These are phyloP conservation scores for Plebejus anna DNA, from an alignment of 2,888 invertebrate genomes.

Conservation along the genomic window DNA sequence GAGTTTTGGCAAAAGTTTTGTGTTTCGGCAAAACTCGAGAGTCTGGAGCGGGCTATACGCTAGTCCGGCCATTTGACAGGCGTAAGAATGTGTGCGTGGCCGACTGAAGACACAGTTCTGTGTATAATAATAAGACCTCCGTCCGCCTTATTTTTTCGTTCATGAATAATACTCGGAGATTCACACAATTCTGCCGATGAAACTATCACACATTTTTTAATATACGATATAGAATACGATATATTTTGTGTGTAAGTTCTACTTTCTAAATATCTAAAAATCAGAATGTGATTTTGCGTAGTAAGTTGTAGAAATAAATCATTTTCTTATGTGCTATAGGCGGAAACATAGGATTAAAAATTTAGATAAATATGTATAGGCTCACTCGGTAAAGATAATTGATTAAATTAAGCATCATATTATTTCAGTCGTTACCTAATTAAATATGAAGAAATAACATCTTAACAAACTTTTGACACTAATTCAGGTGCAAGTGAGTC, in stretches of 20 bases:
- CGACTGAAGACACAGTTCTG: too few relatives aligned
- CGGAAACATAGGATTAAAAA: constrained; percentile 7
- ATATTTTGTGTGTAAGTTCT: not conserved
- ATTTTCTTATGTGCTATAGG: not conserved
- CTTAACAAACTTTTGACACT: not conserved
- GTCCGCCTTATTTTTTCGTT: too few relatives aligned
- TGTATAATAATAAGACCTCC: too few relatives aligned
- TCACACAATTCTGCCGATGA: not conserved
- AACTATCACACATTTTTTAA: not conserved
- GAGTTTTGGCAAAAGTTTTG: too few relatives aligned
- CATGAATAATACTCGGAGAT: not conserved
- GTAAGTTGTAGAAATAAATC: not conserved
- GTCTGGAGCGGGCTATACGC: too few relatives aligned
- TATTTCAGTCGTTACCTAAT: too few relatives aligned
- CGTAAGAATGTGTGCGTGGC: too few relatives aligned
- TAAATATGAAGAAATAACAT: not conserved
- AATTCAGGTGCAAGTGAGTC: not conserved
- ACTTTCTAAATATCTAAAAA: not conserved
- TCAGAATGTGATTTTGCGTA: not conserved
- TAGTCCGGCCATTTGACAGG: too few relatives aligned
- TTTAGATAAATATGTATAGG: not conserved
- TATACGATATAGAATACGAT: too few relatives aligned
- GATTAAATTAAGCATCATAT: too few relatives aligned
- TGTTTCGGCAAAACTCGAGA: too few relatives aligned
- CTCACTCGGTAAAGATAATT: not conserved